These are phyloP conservation scores for Drosophila sucinea DNA, from an alignment of 1,140 invertebrate genomes.

Conservation along the genomic window DNA sequence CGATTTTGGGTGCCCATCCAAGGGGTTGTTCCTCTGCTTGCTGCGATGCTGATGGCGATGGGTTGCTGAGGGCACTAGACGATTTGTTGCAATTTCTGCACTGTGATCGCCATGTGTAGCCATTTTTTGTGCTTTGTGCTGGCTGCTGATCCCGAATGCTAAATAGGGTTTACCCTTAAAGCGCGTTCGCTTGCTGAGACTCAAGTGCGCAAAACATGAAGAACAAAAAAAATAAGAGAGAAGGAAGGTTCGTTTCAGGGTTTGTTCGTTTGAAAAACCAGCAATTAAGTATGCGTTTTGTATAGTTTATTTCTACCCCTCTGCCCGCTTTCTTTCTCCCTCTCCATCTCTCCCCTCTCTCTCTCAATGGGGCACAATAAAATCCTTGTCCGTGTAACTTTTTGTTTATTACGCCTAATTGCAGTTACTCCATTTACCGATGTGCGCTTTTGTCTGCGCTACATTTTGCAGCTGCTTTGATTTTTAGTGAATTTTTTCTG, in stretches of 20 bases:
- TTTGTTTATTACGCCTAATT: conserved; percentile 81
- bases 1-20: conserved; percentile 42
- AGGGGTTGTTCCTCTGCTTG: conserved; percentile 42
- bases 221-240: conserved; percentile 24
- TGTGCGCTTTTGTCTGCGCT: conserved; percentile 66
- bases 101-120: conserved; percentile 64
- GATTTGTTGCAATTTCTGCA: conserved; percentile 59
- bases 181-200: conserved; percentile 37
- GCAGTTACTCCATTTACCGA: conserved; percentile 72
- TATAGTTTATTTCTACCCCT: conserved; percentile 34
- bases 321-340: not conserved
- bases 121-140: conserved; percentile 55
- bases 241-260: conserved; percentile 31
- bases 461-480: conserved; percentile 69
- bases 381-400: conserved; percentile 62
- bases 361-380: not conserved
- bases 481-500: conserved; percentile 32
- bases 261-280: conserved; percentile 75
- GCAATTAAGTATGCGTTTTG: conserved; percentile 75
- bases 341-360: conserved; percentile 5
- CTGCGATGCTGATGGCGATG: conserved; percentile 14
- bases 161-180: conserved; percentile 58
- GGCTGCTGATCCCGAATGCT: conserved; percentile 43
- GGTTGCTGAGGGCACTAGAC: conserved; percentile 48
- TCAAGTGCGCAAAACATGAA: conserved; percentile 66